Evolutionary conservation across 30 jellyfish, hydroid and myxozoan species (phyloP).

Genomic region (Catostylus mosaicus): DNA sequence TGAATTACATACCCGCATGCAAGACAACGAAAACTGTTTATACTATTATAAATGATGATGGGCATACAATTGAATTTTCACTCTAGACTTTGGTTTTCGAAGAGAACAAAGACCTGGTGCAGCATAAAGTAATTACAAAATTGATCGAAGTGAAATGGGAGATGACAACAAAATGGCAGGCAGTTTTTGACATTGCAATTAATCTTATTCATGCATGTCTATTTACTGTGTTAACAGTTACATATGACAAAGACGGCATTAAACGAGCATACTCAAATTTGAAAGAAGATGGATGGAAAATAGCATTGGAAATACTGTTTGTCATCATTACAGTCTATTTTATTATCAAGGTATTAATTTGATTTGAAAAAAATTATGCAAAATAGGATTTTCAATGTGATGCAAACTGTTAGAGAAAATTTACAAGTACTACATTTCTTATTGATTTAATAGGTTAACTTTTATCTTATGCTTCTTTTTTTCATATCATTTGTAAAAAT

Average conservation of each 20-base stretch:
- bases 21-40: background rate
- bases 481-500: background rate
- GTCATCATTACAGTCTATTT: conserved; percentile 72
- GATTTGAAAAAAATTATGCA: background rate
- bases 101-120: conserved; percentile 56
- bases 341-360: conserved; percentile 68
- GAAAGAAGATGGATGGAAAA: conserved; percentile 68
- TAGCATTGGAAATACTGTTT: conserved; percentile 76
- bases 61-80: background rate
- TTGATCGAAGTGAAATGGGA: conserved; percentile 88
- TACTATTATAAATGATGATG: background rate
- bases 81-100: conserved; percentile 49
- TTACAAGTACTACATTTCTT: too few relatives aligned
- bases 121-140: conserved; percentile 82
- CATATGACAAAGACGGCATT: conserved; percentile 3
- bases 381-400: background rate
- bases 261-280: conserved; percentile 37
- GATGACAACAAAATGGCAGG: conserved; percentile 54
- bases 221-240: conserved; percentile 61
- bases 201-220: conserved; percentile 62
- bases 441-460: background rate
- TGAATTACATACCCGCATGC: background rate
- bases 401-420: too few relatives aligned
- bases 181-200: conserved; percentile 51
- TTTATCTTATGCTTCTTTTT: background rate